phyloP scores from a whole-genome alignment of 30 jellyfish, hydroid and myxozoan species.

The Turritopsis dohrnii region DNA sequence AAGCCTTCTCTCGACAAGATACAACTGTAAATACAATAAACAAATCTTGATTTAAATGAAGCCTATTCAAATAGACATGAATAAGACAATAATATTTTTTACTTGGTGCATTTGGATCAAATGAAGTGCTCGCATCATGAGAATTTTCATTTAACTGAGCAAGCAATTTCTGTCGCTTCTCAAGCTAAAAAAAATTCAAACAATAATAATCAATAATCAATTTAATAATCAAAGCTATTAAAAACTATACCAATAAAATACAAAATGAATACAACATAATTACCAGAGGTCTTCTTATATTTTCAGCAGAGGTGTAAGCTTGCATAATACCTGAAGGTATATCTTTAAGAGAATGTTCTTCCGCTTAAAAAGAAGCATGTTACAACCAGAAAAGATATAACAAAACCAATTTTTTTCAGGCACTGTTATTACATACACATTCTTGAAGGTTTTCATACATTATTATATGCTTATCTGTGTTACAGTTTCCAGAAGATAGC shows the following conservation, averaged over 20 bases:
- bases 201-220: not conserved
- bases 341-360: conserved; percentile 43
- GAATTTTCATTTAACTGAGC: conserved; percentile 54
- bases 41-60: not conserved
- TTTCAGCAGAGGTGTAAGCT: conserved; percentile 85
- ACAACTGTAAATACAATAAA: conserved; percentile 32
- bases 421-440: too few relatives aligned
- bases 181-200: conserved; percentile 43
- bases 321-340: conserved; percentile 61
- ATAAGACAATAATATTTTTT: not conserved
- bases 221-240: not conserved
- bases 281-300: conserved; percentile 68
- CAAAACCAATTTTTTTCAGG: too few relatives aligned
- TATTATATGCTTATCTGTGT: too few relatives aligned
- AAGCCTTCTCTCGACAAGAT: conserved; percentile 89
- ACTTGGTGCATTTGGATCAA: conserved; percentile 76
- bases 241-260: not conserved
- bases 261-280: conserved; percentile 13
- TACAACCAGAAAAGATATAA: too few relatives aligned
- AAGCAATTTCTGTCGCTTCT: conserved; percentile 65
- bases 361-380: conserved; percentile 6
- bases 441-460: too few relatives aligned
- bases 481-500: too few relatives aligned
- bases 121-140: conserved; percentile 32
- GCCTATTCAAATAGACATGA: too few relatives aligned